phyloP scores from a whole-genome alignment of 2,797 vertebrate genomes.

The Tarsius wallacei region DNA sequence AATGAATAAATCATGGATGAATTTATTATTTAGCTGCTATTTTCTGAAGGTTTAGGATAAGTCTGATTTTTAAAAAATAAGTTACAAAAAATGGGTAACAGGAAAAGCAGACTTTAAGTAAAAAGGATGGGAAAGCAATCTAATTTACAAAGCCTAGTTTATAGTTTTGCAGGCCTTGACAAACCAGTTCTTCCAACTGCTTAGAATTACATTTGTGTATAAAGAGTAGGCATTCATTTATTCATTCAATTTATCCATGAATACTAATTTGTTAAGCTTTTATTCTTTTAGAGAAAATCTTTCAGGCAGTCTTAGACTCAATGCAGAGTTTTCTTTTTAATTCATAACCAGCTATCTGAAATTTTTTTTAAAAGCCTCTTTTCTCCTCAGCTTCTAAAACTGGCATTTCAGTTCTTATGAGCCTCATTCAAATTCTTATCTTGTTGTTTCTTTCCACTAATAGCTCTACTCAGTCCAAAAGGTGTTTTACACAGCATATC shows the following conservation, averaged over 20 bases:
- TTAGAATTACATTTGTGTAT: not conserved
- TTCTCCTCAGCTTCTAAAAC: not conserved
- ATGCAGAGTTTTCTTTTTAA: not conserved
- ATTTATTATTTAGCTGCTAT: not conserved
- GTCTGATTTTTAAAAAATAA: not conserved
- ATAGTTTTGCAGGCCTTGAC: not conserved
- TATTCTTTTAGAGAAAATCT: not conserved
- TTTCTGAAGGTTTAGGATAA: not conserved
- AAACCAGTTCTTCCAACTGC: not conserved
- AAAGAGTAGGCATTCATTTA: not conserved
- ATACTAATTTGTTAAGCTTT: not conserved
- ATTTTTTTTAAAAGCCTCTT: not conserved
- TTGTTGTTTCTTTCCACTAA: slow-evolving; percentile 4
- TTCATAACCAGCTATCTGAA: not conserved
- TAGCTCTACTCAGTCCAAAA: slow-evolving; percentile 1
- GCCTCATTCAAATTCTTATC: not conserved
- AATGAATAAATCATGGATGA: not conserved
- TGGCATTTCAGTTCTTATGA: not conserved
- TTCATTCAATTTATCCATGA: not conserved
- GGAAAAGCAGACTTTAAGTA: not conserved
- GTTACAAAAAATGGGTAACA: not conserved
- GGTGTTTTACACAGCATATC: slow-evolving; percentile 22
- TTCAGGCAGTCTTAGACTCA: not conserved
- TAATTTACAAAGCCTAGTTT: not conserved
- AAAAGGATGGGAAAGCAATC: not conserved